These are phyloP conservation scores for Pristionchus japonicus DNA, from an alignment of 2,888 invertebrate species.

Conservation along the genomic window DNA sequence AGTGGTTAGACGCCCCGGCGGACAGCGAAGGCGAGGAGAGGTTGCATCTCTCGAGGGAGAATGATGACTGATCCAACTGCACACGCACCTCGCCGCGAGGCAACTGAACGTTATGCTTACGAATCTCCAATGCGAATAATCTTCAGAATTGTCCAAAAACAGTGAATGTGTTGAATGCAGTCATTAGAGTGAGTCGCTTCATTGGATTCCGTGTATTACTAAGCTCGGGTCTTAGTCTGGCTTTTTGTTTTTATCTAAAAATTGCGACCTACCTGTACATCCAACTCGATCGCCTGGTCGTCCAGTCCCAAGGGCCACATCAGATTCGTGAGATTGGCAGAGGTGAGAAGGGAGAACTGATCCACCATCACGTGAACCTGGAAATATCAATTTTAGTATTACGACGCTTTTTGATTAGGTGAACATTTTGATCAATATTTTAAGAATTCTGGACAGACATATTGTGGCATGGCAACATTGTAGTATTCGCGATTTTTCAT, in stretches of 20 bases:
- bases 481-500: too few relatives aligned
- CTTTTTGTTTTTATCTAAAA: too few relatives aligned
- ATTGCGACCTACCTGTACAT: constrained; percentile 54
- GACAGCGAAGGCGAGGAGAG: constrained; percentile 44
- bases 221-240: too few relatives aligned
- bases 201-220: too few relatives aligned
- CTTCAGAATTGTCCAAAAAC: too few relatives aligned
- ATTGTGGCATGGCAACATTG: too few relatives aligned
- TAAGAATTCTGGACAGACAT: too few relatives aligned
- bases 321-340: constrained; percentile 59
- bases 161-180: too few relatives aligned
- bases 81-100: constrained; percentile 56
- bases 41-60: constrained; percentile 52
- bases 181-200: too few relatives aligned
- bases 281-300: constrained; percentile 56
- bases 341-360: constrained; percentile 48
- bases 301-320: constrained; percentile 62
- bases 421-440: too few relatives aligned
- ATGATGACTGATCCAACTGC: constrained; percentile 53
- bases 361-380: constrained; percentile 41
- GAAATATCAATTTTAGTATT: background rate
- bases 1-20: constrained; percentile 43
- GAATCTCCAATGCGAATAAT: background rate
- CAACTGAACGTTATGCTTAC: constrained; percentile 52
- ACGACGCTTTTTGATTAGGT: too few relatives aligned